A percentile compares a stretch with the other conserved stretches of the same genome.
Evolutionary conservation across 2,113 vertebrate genomes (phyloP).

Genomic region (Mus pahari): DNA sequence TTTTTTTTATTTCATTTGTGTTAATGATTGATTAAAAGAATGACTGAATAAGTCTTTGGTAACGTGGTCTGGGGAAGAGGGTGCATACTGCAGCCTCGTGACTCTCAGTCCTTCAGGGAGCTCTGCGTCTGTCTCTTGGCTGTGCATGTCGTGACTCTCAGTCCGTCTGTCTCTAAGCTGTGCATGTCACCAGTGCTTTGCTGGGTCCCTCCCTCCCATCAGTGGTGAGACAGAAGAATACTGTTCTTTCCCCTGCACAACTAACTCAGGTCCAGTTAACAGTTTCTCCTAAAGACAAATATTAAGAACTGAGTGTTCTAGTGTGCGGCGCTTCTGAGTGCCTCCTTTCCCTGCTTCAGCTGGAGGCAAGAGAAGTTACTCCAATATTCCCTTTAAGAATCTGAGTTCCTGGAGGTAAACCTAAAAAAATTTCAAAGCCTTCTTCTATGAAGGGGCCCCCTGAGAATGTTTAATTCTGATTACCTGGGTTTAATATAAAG

Average conservation of each 20-base stretch:
- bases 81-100: too few relatives aligned
- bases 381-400: neutral
- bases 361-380: neutral
- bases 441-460: neutral
- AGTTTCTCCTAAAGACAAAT: neutral
- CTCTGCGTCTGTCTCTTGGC: neutral
- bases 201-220: neutral
- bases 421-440: neutral
- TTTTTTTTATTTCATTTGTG: neutral
- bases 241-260: neutral
- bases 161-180: neutral
- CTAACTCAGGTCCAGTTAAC: neutral
- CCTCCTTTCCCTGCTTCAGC: neutral
- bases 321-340: neutral
- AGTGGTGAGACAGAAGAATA: neutral
- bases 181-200: neutral
- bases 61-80: neutral
- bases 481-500: neutral
- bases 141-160: neutral
- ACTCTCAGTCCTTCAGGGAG: neutral
- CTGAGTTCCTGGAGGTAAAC: neutral
- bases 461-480: constrained; percentile 1
- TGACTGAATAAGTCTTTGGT: neutral
- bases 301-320: neutral
- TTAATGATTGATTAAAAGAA: neutral